Base-by-base conservation (phyloP, 30 jellyfish, hydroid and myxozoan species). In the Cassiopea andromeda region DNA sequence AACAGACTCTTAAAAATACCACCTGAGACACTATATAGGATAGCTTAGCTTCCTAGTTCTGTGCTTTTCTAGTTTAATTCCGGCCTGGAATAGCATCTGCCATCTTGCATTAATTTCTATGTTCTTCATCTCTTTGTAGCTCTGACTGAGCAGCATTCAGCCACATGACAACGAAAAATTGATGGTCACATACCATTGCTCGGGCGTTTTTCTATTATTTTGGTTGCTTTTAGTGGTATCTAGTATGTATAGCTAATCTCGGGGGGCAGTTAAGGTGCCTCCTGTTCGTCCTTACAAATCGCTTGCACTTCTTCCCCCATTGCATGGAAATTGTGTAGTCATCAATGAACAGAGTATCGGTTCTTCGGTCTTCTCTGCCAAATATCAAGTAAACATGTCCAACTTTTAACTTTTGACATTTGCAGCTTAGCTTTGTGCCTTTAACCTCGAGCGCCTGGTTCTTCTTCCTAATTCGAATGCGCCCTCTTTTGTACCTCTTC, bases 281-380 rank as follows among this genome's bases (percentile, higher is more conserved):
- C 15, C 95, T 86, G 79, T 92, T 74, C 71, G 97, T 85, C 75
- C 93, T 79, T 75, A 85, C 91, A 77, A 92, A 92, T 14, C 91
- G 73, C 47, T 92, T 92, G 48, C 92, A 92, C 44, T 75, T 85
- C 84, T 86, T 92, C 19, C 97, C 93, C 97, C 97, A 92, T 50
- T 68, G 87, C 92, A 92, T 85, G 12, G 97, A 94, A 44, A 92
- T 70, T 13, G 97, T 92, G 68, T 75, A 85, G 77, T 92, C 87
- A 75, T 92, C 97, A 45, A 92, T 73, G 86, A 92, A 92, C 50
- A 92, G 15, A 16, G 97, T 80, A 75, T 92, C 91, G 77, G 74
- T 75, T 66, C 97, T 71, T 49, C 97, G 87, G 73, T 92, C 97
- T 47, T 92, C 97, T 45, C 97, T 79, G 44, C 97, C 97, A 73